These are phyloP conservation scores for Sycophila sp. DNA, from an alignment of 1,140 invertebrate genomes.

Conservation along the genomic window DNA sequence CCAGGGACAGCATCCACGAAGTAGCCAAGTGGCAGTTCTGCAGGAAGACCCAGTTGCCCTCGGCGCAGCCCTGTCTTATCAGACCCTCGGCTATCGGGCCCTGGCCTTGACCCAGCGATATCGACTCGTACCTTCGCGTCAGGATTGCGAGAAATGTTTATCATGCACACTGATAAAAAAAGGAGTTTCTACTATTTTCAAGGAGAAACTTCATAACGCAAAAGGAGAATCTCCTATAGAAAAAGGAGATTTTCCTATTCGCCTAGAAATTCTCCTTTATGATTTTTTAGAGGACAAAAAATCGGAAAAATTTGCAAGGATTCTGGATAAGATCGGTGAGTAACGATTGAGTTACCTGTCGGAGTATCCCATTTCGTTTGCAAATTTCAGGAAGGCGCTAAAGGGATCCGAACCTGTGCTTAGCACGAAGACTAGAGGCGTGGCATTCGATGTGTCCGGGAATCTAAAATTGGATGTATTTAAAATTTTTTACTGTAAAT, in stretches of 20 bases:
- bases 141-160: not conserved
- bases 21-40: conserved; percentile 93
- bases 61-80: conserved; percentile 75
- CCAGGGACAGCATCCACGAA: conserved; percentile 87
- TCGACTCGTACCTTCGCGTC: conserved; percentile 75
- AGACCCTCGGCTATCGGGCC: conserved; percentile 84
- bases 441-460: conserved; percentile 75
- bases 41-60: conserved; percentile 86
- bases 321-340: not conserved
- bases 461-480: conserved; percentile 61
- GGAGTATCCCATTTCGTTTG: conserved; percentile 80
- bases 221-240: too few relatives aligned
- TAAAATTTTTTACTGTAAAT: not conserved
- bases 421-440: conserved; percentile 89
- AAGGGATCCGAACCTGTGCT: conserved; percentile 93
- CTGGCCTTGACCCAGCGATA: conserved; percentile 92
- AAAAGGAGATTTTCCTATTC: too few relatives aligned
- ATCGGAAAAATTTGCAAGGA: not conserved
- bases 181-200: too few relatives aligned
- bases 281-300: too few relatives aligned
- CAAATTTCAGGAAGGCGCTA: conserved; percentile 80
- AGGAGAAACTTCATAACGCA: too few relatives aligned
- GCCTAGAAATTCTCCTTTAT: too few relatives aligned
- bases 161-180: too few relatives aligned
- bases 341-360: conserved; percentile 63